A percentile compares a stretch with the other conserved stretches of the same genome.
Conservation (phyloP, 2,113 vertebrate species). For the Myodes glareolus region DNA sequence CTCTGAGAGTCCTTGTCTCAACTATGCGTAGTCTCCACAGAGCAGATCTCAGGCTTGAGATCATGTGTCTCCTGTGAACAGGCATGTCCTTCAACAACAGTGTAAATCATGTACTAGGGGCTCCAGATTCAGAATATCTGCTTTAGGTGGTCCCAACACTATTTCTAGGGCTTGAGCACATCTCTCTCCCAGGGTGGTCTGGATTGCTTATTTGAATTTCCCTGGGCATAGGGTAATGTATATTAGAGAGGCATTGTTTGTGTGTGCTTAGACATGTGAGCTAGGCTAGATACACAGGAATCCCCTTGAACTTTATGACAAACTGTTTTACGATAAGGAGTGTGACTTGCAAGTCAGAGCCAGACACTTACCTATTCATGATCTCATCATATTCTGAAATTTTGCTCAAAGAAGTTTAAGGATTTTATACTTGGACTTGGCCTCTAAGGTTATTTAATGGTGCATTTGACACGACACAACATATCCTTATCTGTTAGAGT, state of each 20-base stretch:
- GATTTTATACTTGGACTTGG: neutral
- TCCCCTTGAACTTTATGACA: neutral
- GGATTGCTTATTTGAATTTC: neutral
- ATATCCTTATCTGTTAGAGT: neutral
- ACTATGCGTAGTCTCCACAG: neutral
- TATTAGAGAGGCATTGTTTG: neutral
- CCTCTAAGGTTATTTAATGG: neutral
- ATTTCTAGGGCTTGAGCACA: neutral
- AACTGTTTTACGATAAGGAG: neutral
- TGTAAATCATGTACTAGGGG: neutral
- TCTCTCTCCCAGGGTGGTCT: neutral
- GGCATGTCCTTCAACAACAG: rapidly evolving
- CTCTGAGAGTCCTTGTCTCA: neutral
- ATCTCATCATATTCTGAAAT: neutral
- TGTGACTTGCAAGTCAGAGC: neutral
- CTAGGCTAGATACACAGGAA: neutral
- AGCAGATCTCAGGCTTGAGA: neutral
- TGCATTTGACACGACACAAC: neutral
- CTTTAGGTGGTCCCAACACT: neutral
- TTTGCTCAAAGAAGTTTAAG: neutral
- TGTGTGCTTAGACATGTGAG: neutral
- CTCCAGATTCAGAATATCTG: neutral
- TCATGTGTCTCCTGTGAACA: neutral
- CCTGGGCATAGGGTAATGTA: neutral
- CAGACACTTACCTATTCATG: neutral